Evolutionary conservation across 2,888 invertebrate species (phyloP).

Genomic region (Melanchra persicariae): DNA sequence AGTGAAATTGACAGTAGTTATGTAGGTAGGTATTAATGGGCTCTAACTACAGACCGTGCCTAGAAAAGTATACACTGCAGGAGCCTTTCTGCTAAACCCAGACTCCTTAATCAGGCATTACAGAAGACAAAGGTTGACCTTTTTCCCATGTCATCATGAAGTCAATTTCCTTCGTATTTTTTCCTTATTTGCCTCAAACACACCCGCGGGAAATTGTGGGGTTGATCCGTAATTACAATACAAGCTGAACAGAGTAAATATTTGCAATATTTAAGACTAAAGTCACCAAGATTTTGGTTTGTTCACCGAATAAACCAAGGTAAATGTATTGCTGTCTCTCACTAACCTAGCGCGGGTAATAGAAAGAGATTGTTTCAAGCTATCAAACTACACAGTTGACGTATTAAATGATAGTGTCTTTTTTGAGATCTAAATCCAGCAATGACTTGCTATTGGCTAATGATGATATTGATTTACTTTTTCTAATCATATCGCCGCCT

Average conservation of each 20-base stretch:
- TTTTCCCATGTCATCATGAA: slow-evolving; percentile 1
- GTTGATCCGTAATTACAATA: slow-evolving; percentile 31
- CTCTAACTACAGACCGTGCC: too few relatives aligned
- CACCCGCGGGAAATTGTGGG: slow-evolving; percentile 25
- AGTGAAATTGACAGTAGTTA: too few relatives aligned
- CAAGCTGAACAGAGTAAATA: slow-evolving; percentile 22
- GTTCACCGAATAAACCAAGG: not conserved
- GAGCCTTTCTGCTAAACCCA: not conserved
- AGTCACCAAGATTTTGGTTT: not conserved
- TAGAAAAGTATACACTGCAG: not conserved
- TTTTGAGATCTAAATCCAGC: too few relatives aligned
- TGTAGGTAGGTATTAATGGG: too few relatives aligned
- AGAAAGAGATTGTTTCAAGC: not conserved
- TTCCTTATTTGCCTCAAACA: slow-evolving; percentile 30
- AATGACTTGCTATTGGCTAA: too few relatives aligned
- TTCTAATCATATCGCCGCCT: too few relatives aligned
- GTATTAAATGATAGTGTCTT: too few relatives aligned
- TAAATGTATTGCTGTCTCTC: not conserved
- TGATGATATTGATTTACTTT: too few relatives aligned
- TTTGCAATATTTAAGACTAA: not conserved
- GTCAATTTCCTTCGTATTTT: slow-evolving; percentile 42
- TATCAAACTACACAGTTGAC: not conserved
- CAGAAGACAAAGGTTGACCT: not conserved
- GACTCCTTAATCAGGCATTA: not conserved
- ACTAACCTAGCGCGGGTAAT: not conserved